phyloP scores from a whole-genome alignment of 1,140 invertebrate species.

The Bombus affinis region DNA sequence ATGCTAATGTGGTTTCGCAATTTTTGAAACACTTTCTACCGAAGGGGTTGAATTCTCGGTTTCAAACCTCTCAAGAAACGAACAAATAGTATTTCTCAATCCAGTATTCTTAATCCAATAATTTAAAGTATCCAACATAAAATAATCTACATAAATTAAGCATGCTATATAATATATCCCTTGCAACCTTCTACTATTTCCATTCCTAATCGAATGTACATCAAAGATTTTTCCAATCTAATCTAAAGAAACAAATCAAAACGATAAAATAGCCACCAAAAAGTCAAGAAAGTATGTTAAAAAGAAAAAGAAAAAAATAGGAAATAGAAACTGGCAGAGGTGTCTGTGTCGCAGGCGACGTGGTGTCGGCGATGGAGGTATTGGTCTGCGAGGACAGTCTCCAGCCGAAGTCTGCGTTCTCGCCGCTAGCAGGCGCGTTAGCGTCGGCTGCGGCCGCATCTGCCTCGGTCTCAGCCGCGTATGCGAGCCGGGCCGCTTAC shows the following conservation, averaged over 20 bases:
- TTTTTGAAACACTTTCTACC: not conserved
- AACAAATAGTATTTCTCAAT: not conserved
- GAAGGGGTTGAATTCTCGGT: not conserved
- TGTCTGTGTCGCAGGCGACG: slow-evolving; percentile 86
- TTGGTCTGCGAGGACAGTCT: slow-evolving; percentile 88
- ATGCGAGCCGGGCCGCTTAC: slow-evolving; percentile 81
- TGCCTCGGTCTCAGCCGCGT: slow-evolving; percentile 82
- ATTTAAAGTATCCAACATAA: not conserved
- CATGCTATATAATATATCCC: too few relatives aligned
- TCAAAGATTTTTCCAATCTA: not conserved
- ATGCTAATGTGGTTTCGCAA: not conserved
- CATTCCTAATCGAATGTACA: too few relatives aligned
- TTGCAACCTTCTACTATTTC: too few relatives aligned
- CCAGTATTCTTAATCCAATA: not conserved
- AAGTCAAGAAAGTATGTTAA: not conserved
- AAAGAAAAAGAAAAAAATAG: not conserved
- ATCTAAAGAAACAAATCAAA: not conserved
- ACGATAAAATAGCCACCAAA: not conserved
- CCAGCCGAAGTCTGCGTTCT: slow-evolving; percentile 88
- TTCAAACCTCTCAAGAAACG: not conserved
- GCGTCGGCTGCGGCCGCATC: slow-evolving; percentile 84
- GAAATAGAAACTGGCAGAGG: slow-evolving; percentile 26
- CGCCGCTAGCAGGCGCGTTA: slow-evolving; percentile 86
- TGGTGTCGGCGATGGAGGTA: slow-evolving; percentile 94
- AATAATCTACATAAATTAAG: too few relatives aligned